Evolutionary conservation across 2,113 vertebrate species (phyloP).

Genomic region (Empidonax traillii): DNA sequence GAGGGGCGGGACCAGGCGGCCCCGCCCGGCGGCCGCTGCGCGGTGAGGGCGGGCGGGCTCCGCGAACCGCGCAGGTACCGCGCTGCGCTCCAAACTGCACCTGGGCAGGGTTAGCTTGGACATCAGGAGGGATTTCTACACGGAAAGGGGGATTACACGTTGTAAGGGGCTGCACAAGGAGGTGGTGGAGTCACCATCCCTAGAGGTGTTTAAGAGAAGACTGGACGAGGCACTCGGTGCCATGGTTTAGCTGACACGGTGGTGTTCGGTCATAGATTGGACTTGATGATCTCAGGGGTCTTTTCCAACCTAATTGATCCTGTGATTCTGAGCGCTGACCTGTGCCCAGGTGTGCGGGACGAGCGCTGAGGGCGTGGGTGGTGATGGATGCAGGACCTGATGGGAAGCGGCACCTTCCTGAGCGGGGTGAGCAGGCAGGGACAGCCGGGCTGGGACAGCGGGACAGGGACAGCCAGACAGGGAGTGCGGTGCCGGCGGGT

Average conservation of each 20-base stretch:
- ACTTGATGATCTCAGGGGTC: too few species aligned
- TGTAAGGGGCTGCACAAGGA: not conserved
- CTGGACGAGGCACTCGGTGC: not conserved
- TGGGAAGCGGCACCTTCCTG: not conserved
- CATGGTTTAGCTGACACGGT: not conserved
- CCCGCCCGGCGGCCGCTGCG: too few species aligned
- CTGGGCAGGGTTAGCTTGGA: not conserved
- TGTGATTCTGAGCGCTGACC: not conserved
- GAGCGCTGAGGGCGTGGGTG: not conserved
- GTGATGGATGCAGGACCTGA: not conserved
- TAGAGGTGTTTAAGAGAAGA: not conserved
- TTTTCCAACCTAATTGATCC: not conserved
- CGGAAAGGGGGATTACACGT: not conserved
- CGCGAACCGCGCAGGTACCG: not conserved
- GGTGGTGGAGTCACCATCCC: too few species aligned
- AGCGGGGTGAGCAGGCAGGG: not conserved
- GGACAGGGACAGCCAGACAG: not conserved
- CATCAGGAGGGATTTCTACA: not conserved
- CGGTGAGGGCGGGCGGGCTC: not conserved
- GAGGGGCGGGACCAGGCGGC: not conserved
- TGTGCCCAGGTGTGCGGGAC: not conserved
- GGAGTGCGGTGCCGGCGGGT: fast-evolving
- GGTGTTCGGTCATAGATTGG: not conserved
- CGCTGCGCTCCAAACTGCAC: not conserved
- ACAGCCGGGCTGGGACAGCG: not conserved